Evolutionary conservation across 2,113 vertebrate genomes (phyloP), one percentile per base, ranked within the genome.

Genomic region (Hippoglossus stenolepis): DNA sequence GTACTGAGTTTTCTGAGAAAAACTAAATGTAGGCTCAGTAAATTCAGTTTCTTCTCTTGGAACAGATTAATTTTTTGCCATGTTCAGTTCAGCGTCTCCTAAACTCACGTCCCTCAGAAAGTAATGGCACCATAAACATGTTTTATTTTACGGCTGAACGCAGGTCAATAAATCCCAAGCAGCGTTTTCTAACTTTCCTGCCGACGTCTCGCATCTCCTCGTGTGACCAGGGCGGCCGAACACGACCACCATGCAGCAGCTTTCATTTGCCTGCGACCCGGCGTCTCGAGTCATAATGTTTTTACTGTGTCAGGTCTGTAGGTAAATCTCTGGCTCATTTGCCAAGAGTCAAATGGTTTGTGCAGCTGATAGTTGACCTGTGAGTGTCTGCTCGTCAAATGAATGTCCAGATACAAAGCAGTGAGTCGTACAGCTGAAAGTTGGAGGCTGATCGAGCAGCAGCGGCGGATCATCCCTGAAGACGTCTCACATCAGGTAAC

Each of bases 331-430:
- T 11, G 5, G 26, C 24, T 72, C 13, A 82, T 85, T 80, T 87
- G 75, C 57, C 26, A 62, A 38, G 58, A 87, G 51, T 82, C 60
- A 90, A 90, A 87, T 80, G 17, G 1, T n/a, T 21, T 47, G 7
- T 2, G 43, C 15, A 23, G 58, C 40, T 24, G 54, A 53, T 3
- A 3, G 70, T 65, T 74, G 13, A 60, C 21, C 35, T 66, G 5
- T 1, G 31, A 31, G 24, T 8, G 11, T 49, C 28, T 78, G 21
- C 54, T 3, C 68, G 49, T 62, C 60, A 80, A 82, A 86, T 84
- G 2, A 28, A 3, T 54, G 6, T 1, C 26, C 4, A 21, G 4
- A 4, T 4, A 14, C 20, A 2, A 7, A 21, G 38, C 0, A 3
- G 4, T 15, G 26, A 45, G 18, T 13, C 2, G 1, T n/a, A 26